Conservation (phyloP, 2,797 vertebrate genomes). For the Rhinichthys osculus region DNA sequence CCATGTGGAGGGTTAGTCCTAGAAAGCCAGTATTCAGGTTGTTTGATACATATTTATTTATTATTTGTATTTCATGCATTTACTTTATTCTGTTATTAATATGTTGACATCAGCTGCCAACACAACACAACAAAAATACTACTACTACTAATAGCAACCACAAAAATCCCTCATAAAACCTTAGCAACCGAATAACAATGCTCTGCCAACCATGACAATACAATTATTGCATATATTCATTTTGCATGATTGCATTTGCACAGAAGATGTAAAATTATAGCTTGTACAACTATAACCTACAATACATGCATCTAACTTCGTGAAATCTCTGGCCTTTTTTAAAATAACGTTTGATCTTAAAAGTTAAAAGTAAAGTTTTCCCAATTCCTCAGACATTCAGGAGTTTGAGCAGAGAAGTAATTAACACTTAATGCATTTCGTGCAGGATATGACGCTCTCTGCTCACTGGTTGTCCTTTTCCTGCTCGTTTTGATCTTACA, state of each 20-base stretch:
- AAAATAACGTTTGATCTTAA: neutral
- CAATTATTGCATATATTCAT: neutral
- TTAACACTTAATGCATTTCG: neutral
- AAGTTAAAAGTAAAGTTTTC: neutral
- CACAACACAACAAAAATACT: neutral
- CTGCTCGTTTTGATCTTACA: conserved; percentile 22
- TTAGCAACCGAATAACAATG: neutral
- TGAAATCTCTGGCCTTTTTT: neutral
- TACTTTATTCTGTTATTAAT: neutral
- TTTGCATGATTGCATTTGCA: neutral
- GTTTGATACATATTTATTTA: neutral
- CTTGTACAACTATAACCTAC: neutral
- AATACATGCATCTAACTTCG: neutral
- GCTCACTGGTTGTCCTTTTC: conserved; percentile 11
- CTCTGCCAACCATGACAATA: neutral
- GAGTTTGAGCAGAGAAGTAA: neutral
- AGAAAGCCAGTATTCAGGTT: neutral
- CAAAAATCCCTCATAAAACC: neutral
- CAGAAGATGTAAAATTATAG: neutral
- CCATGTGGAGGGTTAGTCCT: neutral
- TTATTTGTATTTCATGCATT: neutral
- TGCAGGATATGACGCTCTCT: neutral
- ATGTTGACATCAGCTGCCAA: neutral
- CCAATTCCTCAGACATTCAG: neutral
- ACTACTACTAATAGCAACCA: neutral